Base-by-base conservation (phyloP, 2,888 invertebrate species). In the Cheilosia soror region DNA sequence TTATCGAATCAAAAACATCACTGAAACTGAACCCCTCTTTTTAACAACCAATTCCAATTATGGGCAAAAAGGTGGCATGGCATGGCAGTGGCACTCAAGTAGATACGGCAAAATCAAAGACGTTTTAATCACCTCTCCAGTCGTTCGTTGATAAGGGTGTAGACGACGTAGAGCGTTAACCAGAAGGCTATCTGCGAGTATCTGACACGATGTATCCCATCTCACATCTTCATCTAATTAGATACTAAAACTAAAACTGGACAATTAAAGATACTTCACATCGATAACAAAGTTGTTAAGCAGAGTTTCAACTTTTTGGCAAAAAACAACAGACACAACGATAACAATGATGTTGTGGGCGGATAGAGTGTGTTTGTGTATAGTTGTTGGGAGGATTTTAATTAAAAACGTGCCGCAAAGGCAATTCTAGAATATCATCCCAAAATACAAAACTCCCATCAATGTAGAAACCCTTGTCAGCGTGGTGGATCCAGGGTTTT, bases 221-320 rank as follows among this genome's bases (percentile, higher is more conserved):
- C 68, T 44, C 13, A 31, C 37, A 31, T 13, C 33, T 25, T 7
- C 76, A 60, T 68, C 68, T 76, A 76, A 76, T 76, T 51, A 76
- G 76, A 68, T 76, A 76, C 66, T 76, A 42, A 76, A 78, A 44
- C 44, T 51, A 57, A 78, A 78, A 73, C 71, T 73, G 68, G 15
- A 49, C 65, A 75, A 47, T 66, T 66, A 58, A 51, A 51, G 44
- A 75, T 40, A 63, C 44, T 72, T 77, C 27, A 20, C 40, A 53
- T 63, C 72, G 66, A 55, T 55, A 55, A 55, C 66, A 44, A 72
- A 68, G 40, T 31, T 42, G 68, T 78, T 66, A 83, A 77, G 53
- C 60, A 33, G 47, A 66, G 27, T 66, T 66, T 47, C 44, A 25
- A 47, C 63, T 51, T 51, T 11, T 13, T 4, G 51, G 44, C 42